Conservation (phyloP, 2,888 invertebrate species). For the Panopea generosa region DNA sequence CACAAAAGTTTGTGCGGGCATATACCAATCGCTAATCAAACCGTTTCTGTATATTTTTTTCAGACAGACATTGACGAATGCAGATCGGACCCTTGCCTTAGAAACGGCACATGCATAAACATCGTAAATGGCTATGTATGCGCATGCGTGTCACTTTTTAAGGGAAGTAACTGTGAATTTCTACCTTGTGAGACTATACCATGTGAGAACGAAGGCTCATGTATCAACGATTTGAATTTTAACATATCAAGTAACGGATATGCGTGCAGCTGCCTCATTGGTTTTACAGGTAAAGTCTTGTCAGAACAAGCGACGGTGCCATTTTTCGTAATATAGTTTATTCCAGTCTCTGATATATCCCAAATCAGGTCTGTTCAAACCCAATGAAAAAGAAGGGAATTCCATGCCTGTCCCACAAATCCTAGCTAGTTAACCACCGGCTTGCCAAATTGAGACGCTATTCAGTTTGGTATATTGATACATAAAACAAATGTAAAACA, state of each 20-base stretch:
- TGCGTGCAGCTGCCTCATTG: slow-evolving; percentile 40
- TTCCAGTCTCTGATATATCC: too few relatives aligned
- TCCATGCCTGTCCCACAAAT: too few relatives aligned
- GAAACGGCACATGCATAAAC: slow-evolving; percentile 39
- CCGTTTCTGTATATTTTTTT: slow-evolving; percentile 14
- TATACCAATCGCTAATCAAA: too few relatives aligned
- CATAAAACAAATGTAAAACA: too few relatives aligned
- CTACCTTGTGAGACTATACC: slow-evolving; percentile 52
- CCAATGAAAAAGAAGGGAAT: too few relatives aligned
- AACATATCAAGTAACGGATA: slow-evolving; percentile 35
- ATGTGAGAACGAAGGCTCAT: slow-evolving; percentile 42
- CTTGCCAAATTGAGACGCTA: too few relatives aligned
- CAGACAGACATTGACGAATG: slow-evolving; percentile 48
- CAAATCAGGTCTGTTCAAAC: too few relatives aligned
- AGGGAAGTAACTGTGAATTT: slow-evolving; percentile 41
- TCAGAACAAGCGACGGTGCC: too few relatives aligned
- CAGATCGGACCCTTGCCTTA: slow-evolving; percentile 28
- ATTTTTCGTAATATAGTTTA: too few relatives aligned
- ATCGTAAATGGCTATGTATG: slow-evolving; percentile 32
- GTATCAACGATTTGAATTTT: slow-evolving; percentile 35
- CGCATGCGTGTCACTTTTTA: slow-evolving; percentile 31
- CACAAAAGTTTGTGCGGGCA: too few relatives aligned
- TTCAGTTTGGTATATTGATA: too few relatives aligned
- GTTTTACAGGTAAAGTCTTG: slow-evolving; percentile 40
- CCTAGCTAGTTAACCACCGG: too few relatives aligned